phyloP scores from a whole-genome alignment of 2,888 invertebrate species.

The Caprella mutica region DNA sequence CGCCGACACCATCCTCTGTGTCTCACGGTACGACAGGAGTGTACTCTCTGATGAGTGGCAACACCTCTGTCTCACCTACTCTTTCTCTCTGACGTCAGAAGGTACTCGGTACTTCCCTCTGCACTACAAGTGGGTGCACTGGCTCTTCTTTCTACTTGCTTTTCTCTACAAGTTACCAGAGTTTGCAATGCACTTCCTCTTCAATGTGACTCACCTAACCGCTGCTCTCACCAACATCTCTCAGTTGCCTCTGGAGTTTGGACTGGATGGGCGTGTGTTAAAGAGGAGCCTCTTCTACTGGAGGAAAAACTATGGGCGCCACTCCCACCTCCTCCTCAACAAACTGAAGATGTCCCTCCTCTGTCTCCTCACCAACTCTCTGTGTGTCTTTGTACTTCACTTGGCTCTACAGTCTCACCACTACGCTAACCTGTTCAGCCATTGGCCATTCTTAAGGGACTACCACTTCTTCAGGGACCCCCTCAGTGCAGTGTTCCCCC shows the following conservation, averaged over 20 bases:
- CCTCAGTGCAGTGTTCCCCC: slow-evolving; percentile 11
- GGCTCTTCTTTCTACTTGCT: slow-evolving; percentile 3
- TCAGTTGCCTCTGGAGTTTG: background rate
- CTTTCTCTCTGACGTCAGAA: slow-evolving; percentile 3
- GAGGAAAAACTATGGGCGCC: slow-evolving; percentile 2
- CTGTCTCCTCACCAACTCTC: slow-evolving; percentile 1
- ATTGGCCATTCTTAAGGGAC: slow-evolving; percentile 7
- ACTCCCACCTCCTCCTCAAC: background rate
- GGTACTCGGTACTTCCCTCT: slow-evolving; percentile 3
- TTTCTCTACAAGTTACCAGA: slow-evolving; percentile 8
- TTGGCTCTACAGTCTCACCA: slow-evolving; percentile 5
- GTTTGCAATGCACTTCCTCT: background rate
- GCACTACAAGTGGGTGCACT: slow-evolving; percentile 16
- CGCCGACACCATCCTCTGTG: slow-evolving; percentile 7
- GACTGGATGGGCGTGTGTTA: background rate
- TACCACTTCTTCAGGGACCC: slow-evolving; percentile 3
- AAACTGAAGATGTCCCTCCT: background rate
- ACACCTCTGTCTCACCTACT: slow-evolving; percentile 9
- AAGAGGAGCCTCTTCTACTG: slow-evolving; percentile 1
- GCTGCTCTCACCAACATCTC: background rate
- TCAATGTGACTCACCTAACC: background rate
- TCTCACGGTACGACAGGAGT: background rate
- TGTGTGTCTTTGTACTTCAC: slow-evolving; percentile 2
- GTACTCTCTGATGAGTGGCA: background rate
- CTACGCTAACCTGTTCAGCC: background rate